Evolutionary conservation across 2,113 vertebrate species (phyloP).

Genomic region (Zosterops pallidus): DNA sequence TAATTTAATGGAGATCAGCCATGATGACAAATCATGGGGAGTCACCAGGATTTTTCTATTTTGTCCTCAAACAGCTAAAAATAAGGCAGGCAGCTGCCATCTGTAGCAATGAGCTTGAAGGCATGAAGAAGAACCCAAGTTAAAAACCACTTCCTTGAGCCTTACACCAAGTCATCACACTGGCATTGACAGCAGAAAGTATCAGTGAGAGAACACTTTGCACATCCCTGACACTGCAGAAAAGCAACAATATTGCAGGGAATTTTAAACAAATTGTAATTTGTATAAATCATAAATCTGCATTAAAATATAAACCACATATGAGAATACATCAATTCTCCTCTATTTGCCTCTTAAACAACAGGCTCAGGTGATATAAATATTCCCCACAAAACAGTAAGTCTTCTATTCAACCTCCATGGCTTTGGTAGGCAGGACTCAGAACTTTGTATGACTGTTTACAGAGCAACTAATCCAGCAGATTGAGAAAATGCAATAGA

Average conservation of each 20-base stretch:
- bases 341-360: not conserved
- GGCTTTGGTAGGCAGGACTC: not conserved
- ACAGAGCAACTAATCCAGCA: not conserved
- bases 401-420: not conserved
- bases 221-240: not conserved
- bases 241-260: not conserved
- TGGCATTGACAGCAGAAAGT: not conserved
- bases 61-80: slow-evolving; percentile 39
- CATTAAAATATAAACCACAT: not conserved
- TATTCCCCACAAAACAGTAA: not conserved
- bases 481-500: not conserved
- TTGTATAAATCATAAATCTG: not conserved
- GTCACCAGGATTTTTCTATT: slow-evolving; percentile 41
- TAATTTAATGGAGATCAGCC: slow-evolving; percentile 54
- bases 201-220: not conserved
- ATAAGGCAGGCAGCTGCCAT: slow-evolving; percentile 35
- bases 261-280: not conserved
- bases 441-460: rapidly evolving
- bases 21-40: slow-evolving; percentile 12
- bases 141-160: not conserved
- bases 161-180: not conserved
- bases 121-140: not conserved
- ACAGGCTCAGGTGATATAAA: not conserved
- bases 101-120: not conserved
- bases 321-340: not conserved